A percentile compares a stretch with the other conserved stretches of the same genome.
phyloP scores from a whole-genome alignment of 23 tunicate genomes.

The Ascidia mentula region DNA sequence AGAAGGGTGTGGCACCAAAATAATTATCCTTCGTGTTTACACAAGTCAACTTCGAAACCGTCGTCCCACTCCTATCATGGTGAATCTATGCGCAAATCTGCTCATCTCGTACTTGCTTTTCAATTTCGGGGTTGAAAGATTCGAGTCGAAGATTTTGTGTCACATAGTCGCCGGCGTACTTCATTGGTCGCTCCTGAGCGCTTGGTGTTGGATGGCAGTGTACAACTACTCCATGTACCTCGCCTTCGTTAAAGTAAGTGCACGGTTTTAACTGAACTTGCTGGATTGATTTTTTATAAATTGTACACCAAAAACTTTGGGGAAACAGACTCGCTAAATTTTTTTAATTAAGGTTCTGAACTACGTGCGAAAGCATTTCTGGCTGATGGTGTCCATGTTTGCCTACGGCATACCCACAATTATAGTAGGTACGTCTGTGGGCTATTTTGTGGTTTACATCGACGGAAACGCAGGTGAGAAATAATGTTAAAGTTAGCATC shows the following conservation, averaged over 20 bases:
- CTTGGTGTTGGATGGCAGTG: constrained; percentile 1
- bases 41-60: constrained; percentile 10
- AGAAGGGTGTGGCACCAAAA: too few relatives aligned
- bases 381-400: background rate
- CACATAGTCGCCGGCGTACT: background rate
- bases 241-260: background rate
- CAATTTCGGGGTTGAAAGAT: background rate
- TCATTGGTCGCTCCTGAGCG: background rate
- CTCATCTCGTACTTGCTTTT: background rate
- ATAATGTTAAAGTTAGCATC: too few relatives aligned
- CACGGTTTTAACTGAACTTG: too few relatives aligned
- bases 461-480: background rate
- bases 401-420: background rate
- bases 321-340: too few relatives aligned
- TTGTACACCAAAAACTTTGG: too few relatives aligned
- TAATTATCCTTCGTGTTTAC: too few relatives aligned
- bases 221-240: background rate
- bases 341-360: background rate
- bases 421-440: background rate
- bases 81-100: background rate
- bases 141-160: background rate
- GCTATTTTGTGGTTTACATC: background rate
- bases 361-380: background rate
- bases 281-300: too few relatives aligned
- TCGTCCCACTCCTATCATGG: background rate